These are phyloP conservation scores for Papilio polytes DNA, from an alignment of 1,140 invertebrate species.

Conservation along the genomic window DNA sequence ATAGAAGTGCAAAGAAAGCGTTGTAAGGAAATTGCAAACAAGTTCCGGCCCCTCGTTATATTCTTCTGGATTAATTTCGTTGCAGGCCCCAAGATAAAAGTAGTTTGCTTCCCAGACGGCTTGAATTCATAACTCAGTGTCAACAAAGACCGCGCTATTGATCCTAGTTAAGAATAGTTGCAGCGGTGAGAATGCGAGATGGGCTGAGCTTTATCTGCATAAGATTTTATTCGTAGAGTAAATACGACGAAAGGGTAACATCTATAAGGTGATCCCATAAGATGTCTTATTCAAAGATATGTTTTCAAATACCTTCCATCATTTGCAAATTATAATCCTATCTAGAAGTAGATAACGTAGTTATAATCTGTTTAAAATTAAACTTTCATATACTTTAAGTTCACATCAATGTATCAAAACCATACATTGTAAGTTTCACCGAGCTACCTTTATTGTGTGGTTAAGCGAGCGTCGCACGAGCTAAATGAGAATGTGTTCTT, in stretches of 20 bases:
- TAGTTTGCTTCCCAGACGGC: conserved; percentile 34
- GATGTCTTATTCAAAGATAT: not conserved
- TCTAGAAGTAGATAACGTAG: too few relatives aligned
- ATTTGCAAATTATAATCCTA: too few relatives aligned
- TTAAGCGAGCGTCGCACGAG: not conserved
- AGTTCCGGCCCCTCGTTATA: conserved; percentile 23
- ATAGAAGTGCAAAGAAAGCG: not conserved
- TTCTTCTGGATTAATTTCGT: conserved; percentile 38
- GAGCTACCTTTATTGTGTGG: not conserved
- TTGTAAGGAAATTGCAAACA: conserved; percentile 37
- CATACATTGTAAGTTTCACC: not conserved
- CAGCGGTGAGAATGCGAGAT: conserved; percentile 33
- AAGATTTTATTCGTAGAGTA: conserved; percentile 19
- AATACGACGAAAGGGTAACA: not conserved
- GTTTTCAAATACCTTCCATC: too few relatives aligned
- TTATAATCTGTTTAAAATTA: not conserved
- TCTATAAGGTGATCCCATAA: too few relatives aligned
- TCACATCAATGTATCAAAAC: not conserved
- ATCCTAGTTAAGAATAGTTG: conserved; percentile 37
- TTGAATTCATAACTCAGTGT: conserved; percentile 39
- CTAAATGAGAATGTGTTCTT: conserved; percentile 1
- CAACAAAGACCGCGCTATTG: conserved; percentile 36
- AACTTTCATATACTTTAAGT: not conserved
- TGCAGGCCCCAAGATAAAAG: conserved; percentile 36
- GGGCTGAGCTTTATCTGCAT: conserved; percentile 27